These are phyloP conservation scores for Chloroceryle amazona DNA, from an alignment of 2,797 vertebrate genomes.

Conservation along the genomic window DNA sequence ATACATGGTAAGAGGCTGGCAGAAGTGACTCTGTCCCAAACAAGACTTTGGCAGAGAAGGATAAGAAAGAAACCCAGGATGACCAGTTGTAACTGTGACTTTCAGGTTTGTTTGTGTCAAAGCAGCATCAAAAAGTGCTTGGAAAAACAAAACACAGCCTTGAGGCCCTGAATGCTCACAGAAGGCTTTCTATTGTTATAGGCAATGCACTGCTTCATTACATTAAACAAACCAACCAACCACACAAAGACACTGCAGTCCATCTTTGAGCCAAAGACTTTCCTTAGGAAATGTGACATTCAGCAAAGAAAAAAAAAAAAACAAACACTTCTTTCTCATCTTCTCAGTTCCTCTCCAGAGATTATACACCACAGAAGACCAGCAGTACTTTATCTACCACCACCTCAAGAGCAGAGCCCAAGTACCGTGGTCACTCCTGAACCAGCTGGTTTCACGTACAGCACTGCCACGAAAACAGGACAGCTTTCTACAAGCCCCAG, in stretches of 20 bases:
- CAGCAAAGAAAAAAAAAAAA: neutral
- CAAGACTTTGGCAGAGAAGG: neutral
- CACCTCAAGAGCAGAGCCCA: neutral
- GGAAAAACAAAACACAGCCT: neutral
- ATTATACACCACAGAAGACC: neutral
- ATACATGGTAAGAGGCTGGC: accelerated
- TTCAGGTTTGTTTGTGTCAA: neutral
- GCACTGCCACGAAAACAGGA: accelerated
- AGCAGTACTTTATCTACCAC: neutral
- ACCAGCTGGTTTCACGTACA: neutral
- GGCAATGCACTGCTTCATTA: neutral
- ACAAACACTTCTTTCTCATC: neutral
- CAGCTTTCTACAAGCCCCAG: neutral
- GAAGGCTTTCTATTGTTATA: neutral
- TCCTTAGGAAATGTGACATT: neutral
- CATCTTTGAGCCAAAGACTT: neutral
- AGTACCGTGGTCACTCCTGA: accelerated
- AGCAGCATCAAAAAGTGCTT: neutral
- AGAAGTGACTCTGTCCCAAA: neutral
- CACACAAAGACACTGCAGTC: neutral
- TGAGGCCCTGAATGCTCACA: neutral
- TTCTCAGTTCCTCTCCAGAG: neutral
- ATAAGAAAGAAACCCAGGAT: neutral
- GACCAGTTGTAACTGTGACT: neutral
- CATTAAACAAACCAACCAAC: neutral